phyloP scores from a whole-genome alignment of 2,113 vertebrate species.

The Psammodynastes pulverulentus region DNA sequence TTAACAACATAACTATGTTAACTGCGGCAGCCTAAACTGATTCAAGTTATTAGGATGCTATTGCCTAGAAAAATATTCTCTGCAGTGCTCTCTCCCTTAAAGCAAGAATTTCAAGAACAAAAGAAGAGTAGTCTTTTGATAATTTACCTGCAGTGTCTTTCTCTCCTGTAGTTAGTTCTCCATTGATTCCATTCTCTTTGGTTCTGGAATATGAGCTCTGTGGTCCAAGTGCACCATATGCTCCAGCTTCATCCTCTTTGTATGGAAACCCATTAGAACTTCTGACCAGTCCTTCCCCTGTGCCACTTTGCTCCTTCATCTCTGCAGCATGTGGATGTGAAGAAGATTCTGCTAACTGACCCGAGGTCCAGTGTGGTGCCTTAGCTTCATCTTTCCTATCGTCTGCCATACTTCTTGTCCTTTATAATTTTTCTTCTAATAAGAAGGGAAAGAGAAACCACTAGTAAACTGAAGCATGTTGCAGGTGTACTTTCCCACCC shows the following conservation, averaged over 20 bases:
- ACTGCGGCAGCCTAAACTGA: background rate
- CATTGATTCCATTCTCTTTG: constrained; percentile 95
- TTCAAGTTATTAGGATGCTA: background rate
- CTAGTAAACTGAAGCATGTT: rapidly evolving
- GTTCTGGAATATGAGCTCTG: constrained; percentile 72
- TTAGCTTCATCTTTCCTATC: constrained; percentile 89
- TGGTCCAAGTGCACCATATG: constrained; percentile 71
- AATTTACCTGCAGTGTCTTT: constrained; percentile 90
- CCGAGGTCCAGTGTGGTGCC: constrained; percentile 87
- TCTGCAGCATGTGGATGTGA: constrained; percentile 73
- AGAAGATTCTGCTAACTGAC: constrained; percentile 73
- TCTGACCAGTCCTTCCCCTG: constrained; percentile 72
- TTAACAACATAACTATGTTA: background rate
- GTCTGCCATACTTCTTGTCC: constrained; percentile 83
- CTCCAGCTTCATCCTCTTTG: constrained; percentile 77
- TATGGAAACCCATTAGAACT: constrained; percentile 90
- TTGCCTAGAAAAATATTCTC: background rate
- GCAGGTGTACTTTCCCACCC: background rate
- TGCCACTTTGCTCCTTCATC: constrained; percentile 77
- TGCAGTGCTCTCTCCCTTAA: background rate
- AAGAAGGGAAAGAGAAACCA: constrained; percentile 19
- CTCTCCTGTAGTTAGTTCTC: constrained; percentile 81
- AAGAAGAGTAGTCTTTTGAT: background rate
- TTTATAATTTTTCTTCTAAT: constrained; percentile 55
- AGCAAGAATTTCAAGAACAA: background rate